Evolutionary conservation across 2,113 vertebrate species (phyloP).

Genomic region (Carollia perspicillata): DNA sequence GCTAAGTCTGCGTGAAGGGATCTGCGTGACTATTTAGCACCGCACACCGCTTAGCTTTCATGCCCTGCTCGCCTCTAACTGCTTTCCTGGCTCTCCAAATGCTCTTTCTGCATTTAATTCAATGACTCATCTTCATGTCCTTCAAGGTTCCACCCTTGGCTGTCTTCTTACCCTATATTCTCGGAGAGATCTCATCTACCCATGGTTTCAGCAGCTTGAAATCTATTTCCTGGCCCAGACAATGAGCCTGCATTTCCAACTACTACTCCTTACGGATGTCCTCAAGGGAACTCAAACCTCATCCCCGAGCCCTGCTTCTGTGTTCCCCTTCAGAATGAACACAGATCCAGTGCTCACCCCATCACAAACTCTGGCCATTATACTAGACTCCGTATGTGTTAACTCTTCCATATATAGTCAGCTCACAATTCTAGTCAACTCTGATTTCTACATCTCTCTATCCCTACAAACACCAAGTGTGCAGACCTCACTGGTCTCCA

Average conservation of each 20-base stretch:
- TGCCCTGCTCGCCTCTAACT: background rate
- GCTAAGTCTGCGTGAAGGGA: background rate
- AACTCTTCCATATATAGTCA: background rate
- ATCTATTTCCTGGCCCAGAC: background rate
- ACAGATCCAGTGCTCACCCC: background rate
- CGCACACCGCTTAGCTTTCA: background rate
- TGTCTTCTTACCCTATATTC: background rate
- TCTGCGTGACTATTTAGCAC: background rate
- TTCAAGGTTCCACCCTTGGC: background rate
- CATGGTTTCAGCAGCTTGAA: background rate
- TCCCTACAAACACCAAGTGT: background rate
- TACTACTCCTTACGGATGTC: background rate
- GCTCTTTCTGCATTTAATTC: background rate
- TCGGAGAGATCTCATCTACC: conserved; percentile 2
- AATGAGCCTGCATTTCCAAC: background rate
- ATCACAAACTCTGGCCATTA: background rate
- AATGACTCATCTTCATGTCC: conserved; percentile 20
- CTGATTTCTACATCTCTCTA: conserved; percentile 1
- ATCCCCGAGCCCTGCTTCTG: background rate
- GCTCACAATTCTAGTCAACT: background rate
- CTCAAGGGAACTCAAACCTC: background rate
- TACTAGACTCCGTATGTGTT: background rate
- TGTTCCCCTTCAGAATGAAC: background rate
- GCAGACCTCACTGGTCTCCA: background rate
- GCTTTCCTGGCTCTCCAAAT: background rate